phyloP scores from a whole-genome alignment of 2,797 vertebrate species.

The Avahi laniger region DNA sequence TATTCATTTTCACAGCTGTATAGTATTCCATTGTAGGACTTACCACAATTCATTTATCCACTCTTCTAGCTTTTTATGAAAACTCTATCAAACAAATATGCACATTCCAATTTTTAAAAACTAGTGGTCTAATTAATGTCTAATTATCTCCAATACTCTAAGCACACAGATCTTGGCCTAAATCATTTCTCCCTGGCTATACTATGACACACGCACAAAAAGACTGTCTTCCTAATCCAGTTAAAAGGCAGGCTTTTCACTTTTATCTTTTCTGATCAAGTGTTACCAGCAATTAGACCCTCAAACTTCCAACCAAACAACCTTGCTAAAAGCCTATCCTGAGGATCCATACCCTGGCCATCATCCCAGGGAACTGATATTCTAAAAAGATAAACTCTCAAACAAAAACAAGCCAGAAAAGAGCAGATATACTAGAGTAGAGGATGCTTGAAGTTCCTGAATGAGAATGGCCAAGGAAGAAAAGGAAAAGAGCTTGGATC shows the following conservation, averaged over 20 bases:
- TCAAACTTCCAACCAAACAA: background rate
- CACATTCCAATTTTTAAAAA: background rate
- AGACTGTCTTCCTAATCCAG: background rate
- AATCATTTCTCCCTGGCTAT: background rate
- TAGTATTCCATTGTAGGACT: background rate
- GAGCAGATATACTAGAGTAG: background rate
- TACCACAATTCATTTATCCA: background rate
- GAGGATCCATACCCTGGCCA: background rate
- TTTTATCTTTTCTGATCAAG: slow-evolving; percentile 35
- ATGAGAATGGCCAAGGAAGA: background rate
- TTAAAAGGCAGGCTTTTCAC: background rate
- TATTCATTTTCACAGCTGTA: background rate
- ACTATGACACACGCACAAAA: background rate
- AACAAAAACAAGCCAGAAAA: background rate
- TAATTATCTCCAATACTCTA: background rate
- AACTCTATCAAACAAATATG: background rate
- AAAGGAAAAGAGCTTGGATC: background rate
- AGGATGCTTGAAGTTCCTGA: background rate
- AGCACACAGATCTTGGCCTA: background rate
- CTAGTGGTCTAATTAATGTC: background rate
- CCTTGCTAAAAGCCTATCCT: background rate
- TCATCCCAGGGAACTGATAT: background rate
- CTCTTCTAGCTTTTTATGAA: background rate
- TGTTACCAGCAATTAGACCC: background rate
- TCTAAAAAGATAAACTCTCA: slow-evolving; percentile 4